These are phyloP conservation scores for Microchirus variegatus DNA, from an alignment of 2,797 vertebrate genomes.

Conservation along the genomic window DNA sequence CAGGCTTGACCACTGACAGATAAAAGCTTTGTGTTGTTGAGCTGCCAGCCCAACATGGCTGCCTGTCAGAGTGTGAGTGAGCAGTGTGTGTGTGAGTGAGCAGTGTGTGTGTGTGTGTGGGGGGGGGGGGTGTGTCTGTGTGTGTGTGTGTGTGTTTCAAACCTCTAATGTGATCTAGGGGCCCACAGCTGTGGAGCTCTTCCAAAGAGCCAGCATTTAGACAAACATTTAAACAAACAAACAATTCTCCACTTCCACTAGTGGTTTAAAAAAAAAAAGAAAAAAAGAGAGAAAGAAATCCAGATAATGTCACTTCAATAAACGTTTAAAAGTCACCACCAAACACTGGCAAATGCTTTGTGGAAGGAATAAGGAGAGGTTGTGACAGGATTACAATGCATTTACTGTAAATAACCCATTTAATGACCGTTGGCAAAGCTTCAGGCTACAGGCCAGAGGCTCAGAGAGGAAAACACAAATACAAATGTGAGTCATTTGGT, in stretches of 20 bases:
- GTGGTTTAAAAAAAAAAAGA: conserved; percentile 33
- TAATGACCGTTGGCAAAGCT: conserved; percentile 70
- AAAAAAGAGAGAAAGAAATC: too few relatives aligned
- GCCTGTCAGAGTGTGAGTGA: conserved; percentile 81
- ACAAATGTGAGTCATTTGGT: conserved; percentile 76
- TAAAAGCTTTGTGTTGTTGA: conserved; percentile 84
- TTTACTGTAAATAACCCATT: conserved; percentile 79
- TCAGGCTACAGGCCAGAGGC: conserved; percentile 65
- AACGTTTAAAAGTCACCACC: conserved; percentile 64
- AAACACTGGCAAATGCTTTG: conserved; percentile 63
- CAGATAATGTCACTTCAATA: conserved; percentile 70
- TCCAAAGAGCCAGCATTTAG: conserved; percentile 81
- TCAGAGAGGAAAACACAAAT: conserved; percentile 58
- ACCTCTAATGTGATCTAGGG: conserved; percentile 73
- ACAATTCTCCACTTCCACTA: conserved; percentile 63
- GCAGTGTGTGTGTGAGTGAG: conserved; percentile 63
- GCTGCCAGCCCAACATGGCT: conserved; percentile 82
- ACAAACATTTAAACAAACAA: conserved; percentile 66
- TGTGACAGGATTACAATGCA: conserved; percentile 65
- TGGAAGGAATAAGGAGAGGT: conserved; percentile 57
- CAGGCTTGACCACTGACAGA: conserved; percentile 84
- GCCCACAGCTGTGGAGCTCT: conserved; percentile 75
- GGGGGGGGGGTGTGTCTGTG: too few relatives aligned
- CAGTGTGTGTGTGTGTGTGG: conserved; percentile 42
- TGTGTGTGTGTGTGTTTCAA: conserved; percentile 53